These are phyloP conservation scores for Stigmatopora argus DNA, from an alignment of 2,113 vertebrate species.

Conservation along the genomic window DNA sequence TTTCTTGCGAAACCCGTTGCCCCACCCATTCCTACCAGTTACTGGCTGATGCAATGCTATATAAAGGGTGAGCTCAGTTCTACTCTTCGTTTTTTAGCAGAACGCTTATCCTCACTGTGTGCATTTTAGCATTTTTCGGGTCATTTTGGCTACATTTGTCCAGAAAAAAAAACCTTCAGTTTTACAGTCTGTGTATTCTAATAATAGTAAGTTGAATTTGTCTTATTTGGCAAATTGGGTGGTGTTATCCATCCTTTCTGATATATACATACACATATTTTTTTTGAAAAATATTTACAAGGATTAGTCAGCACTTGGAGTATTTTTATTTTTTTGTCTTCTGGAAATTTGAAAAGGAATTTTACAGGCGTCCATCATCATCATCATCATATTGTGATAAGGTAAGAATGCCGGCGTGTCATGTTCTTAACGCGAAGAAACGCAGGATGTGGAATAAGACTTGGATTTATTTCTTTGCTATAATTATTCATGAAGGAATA, in stretches of 20 bases:
- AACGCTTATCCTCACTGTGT: slow-evolving; percentile 14
- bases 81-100: slow-evolving; percentile 29
- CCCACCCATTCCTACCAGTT: neutral
- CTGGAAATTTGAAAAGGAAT: slow-evolving; percentile 28
- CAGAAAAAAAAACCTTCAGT: neutral
- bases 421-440: slow-evolving; percentile 9
- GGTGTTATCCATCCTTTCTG: neutral
- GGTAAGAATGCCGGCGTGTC: slow-evolving; percentile 46
- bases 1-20: neutral
- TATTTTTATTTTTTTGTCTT: neutral
- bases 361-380: slow-evolving; percentile 21
- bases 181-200: slow-evolving; percentile 4
- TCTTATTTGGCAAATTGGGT: slow-evolving; percentile 1
- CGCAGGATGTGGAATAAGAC: slow-evolving; percentile 10
- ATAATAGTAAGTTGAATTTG: neutral
- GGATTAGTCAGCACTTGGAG: slow-evolving; percentile 8
- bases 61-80: slow-evolving; percentile 44
- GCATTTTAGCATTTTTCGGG: neutral
- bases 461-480: neutral
- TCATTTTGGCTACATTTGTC: neutral
- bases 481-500: neutral
- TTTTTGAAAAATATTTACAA: neutral
- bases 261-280: neutral
- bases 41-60: slow-evolving; percentile 69
- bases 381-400: slow-evolving; percentile 15